Evolutionary conservation across 2,888 invertebrate genomes (phyloP).

Genomic region (Parochlus steinenii): DNA sequence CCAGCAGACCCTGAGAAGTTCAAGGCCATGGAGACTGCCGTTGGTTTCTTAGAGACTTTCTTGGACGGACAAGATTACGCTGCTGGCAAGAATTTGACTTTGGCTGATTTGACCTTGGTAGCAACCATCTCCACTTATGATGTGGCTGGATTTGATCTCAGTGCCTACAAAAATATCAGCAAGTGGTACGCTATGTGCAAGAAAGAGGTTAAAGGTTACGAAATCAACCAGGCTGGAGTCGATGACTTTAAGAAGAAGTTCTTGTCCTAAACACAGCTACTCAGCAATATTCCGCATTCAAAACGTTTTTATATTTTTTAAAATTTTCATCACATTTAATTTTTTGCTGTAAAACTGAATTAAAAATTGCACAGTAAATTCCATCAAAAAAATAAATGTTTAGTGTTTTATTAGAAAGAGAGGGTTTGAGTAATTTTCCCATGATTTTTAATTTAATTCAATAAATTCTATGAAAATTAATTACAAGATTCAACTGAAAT

Average conservation of each 20-base stretch:
- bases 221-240: constrained; percentile 38
- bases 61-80: constrained; percentile 50
- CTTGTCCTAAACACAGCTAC: too few species aligned
- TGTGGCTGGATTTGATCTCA: constrained; percentile 46
- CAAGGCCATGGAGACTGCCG: constrained; percentile 48
- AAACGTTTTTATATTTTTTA: too few species aligned
- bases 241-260: constrained; percentile 36
- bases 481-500: too few species aligned
- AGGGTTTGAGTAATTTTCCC: too few species aligned
- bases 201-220: constrained; percentile 39
- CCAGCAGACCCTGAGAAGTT: constrained; percentile 48
- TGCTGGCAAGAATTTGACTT: constrained; percentile 54
- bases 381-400: too few species aligned
- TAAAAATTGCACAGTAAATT: too few species aligned
- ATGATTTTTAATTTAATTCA: too few species aligned
- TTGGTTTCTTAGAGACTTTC: constrained; percentile 53
- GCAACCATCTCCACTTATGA: constrained; percentile 54
- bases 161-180: constrained; percentile 47
- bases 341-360: too few species aligned
- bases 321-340: too few species aligned
- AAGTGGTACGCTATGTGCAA: constrained; percentile 46
- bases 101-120: constrained; percentile 59
- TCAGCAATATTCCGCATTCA: too few species aligned
- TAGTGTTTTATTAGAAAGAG: too few species aligned
- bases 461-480: too few species aligned